phyloP scores from a whole-genome alignment of 2,113 vertebrate genomes.

The Scophthalmus maximus region DNA sequence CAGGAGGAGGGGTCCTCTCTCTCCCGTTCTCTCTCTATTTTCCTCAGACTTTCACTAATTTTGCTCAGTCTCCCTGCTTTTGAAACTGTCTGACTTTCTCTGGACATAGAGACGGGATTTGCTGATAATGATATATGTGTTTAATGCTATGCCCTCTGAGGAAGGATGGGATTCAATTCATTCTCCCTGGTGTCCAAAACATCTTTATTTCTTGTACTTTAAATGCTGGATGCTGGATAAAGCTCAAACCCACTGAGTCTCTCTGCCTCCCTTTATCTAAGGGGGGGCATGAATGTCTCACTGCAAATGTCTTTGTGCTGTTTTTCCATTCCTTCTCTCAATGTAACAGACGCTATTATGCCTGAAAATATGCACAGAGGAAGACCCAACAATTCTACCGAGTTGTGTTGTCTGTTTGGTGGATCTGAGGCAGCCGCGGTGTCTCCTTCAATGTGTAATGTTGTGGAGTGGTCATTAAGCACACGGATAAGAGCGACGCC shows the following conservation, averaged over 20 bases:
- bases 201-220: constrained; percentile 7
- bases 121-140: constrained; percentile 58
- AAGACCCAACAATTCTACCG: too few relatives aligned
- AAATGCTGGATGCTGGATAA: neutral
- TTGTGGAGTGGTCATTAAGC: constrained; percentile 25
- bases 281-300: too few relatives aligned
- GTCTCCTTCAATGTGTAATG: neutral
- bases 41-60: constrained; percentile 4
- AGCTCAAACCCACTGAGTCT: neutral
- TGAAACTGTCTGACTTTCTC: constrained; percentile 4
- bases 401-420: constrained; percentile 20
- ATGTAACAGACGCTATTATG: constrained; percentile 34
- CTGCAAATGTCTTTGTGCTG: too few relatives aligned
- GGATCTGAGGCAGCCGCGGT: neutral
- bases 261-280: constrained; percentile 5
- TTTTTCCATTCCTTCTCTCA: too few relatives aligned
- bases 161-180: constrained; percentile 49
- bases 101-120: too few relatives aligned
- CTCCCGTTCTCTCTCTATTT: neutral
- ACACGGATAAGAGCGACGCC: constrained; percentile 5
- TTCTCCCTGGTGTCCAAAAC: constrained; percentile 20
- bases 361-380: constrained; percentile 23
- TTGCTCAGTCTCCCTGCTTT: neutral
- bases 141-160: constrained; percentile 46
- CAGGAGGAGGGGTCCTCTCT: neutral